Base-by-base conservation (phyloP, 2,797 vertebrate species). In the Caiman crocodilus region DNA sequence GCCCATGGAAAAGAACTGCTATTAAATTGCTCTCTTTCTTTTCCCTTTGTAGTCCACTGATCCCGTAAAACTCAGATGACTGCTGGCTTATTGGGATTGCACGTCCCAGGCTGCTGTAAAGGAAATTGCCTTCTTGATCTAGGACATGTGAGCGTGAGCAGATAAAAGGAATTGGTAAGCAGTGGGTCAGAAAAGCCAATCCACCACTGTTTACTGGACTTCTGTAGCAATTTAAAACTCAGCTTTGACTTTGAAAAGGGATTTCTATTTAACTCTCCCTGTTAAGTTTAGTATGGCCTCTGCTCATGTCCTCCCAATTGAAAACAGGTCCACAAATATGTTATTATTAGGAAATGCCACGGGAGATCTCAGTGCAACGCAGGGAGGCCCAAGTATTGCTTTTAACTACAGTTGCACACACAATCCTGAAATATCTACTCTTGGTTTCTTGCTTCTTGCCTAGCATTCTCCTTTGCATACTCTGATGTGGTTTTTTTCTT, bases 301-400 rank as follows among this genome's bases (percentile, higher is more conserved):
- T 1, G 0, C 1, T 50, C 58, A 20, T 15, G 21, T 17, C 13
- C 75, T 32, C 32, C 25, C 4, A 57, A n/a, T 23, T 10, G 28
- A 55, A 28, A 57, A 15, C 11, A 59, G 55, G 71, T 10, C 2
- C 1, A 0, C 61, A 20, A 26, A 32, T 3, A 28, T 65, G 60
- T 78, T 15, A 6, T 17, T 57, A 2, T 18, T 55, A 14, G n/a
- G 67, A 42, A 26, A 7, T 0, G 1, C 26, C 0, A 0, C 2
- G 56, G 58, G 15, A 59, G 26, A 1, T 26, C 14, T 5, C n/a
- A 65, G 6, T 1, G 1, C 18, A 71, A 59, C 57, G 6, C 6
- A 8, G 77, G 14, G 1, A 75, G 78, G 61, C 57, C 65, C 80
- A 7, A 12, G 3, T 4, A 50, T 4, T 26, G 18, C 76, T 76